Evolutionary conservation across 2,113 vertebrate species (phyloP), one percentile per base, ranked within the genome.

Genomic region (Hippopotamus amphibius): DNA sequence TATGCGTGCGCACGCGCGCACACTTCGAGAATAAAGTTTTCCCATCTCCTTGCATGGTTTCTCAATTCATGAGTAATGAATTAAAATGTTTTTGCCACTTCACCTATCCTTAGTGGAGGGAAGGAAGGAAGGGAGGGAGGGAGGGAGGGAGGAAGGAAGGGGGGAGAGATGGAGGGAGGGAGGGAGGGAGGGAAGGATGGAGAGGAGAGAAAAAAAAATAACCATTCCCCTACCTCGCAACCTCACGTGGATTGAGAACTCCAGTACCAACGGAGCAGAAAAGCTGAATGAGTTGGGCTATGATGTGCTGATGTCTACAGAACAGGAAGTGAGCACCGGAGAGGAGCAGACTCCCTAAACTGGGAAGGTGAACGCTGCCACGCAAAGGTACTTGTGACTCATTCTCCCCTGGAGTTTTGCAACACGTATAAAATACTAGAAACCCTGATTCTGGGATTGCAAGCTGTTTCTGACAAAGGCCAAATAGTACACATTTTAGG

Each of bases 21-120:
- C 15, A 50, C 61, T 77, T 93, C 68, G 50, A 79, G 59, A 74
- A 90, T 48, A 74, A 81, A 83, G 77, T 30, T 15, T 88, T 89
- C 68, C 69, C 69, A 50, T 53, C 63, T 94, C 33, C 10, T 63
- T 89, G 57, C 28, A 53, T 24, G 41, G 5, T 22, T 85, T 96
- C 93, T 74, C 15, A 16, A 28, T 76, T 91, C 30, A 24, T 37
- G 59, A 59, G 22, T 26, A 81, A 68, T 87, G 9, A 89, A 55
- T 76, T 66, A 30, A 89, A 71, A 90, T 88, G 19, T 61, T 63
- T 61, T 83, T 90, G 9, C 16, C 81, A 84, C 65, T 30, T 91
- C 21, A 53, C 11, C 37, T 26, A 89, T 76, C 66, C 17, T 95
- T 94, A 65, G 16, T 46, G 26, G 21, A 71, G 43, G 12, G 4